Base-by-base conservation (phyloP, 2,888 invertebrate genomes). In the Scaptomyza tumidula region DNA sequence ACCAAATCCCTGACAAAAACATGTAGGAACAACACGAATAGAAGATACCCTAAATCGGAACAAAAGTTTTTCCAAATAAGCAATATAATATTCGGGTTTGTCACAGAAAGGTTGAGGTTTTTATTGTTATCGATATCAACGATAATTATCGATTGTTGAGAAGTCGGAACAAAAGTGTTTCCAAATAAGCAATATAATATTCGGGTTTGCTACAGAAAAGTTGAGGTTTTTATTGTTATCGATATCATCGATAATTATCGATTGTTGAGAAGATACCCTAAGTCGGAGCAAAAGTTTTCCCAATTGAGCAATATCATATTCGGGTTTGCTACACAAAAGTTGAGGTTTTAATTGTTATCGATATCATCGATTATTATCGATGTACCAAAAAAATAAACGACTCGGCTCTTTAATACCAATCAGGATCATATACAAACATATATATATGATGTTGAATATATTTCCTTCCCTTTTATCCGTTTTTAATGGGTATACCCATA, bases 1-100 rank as follows among this genome's bases (percentile, higher is more conserved):
- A 2, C 19, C 16, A 53, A 50, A 53, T 31, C 63, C 19, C 49
- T 50, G 45, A 56, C 46, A 56, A 60, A 52, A 48, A 66, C 13
- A 16, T 2, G 0, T 10, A 3, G 6, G 10, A 16, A 16, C 1
- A 41, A 2, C 14, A 0, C 39, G 39, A 39, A 14, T 7, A 10
- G 14, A 10, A 41, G 4, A 41, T 41, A 41, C 16, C 16, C 16
- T 41, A 39, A 16, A 1, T 7, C 2, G 2, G 6, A 35, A 24
- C 24, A 33, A 33, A 33, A 10, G 13, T 13, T 35, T 35, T 13
- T 19, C 19, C 35, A 13, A 13, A 35, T 13, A 11, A 33, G 9
- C 33, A 7, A 29, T 29, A 6, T 1, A 7, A 29, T 29, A 29
- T 29, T 24, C 24, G 24, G 24, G 3, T 24, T 2, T 24, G 4